phyloP scores from a whole-genome alignment of 2,113 vertebrate species.

The Toxostoma redivivum region DNA sequence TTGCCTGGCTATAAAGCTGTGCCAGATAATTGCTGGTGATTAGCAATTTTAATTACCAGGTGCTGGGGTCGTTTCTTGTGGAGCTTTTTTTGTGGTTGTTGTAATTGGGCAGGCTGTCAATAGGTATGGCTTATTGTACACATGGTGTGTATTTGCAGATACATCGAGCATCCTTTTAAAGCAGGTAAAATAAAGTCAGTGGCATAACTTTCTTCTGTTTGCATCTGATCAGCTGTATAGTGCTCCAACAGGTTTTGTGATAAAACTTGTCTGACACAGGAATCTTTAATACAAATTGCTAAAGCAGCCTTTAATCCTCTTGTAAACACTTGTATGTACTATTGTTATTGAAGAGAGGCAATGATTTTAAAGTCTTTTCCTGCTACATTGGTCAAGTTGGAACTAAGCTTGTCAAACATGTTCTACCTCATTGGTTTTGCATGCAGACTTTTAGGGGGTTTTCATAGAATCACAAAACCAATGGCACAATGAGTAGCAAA shows the following conservation, averaged over 20 bases:
- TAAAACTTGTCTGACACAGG: background rate
- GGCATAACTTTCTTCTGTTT: conserved; percentile 4
- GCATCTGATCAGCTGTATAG: background rate
- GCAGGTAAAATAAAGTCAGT: conserved; percentile 55
- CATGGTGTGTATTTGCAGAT: conserved; percentile 49
- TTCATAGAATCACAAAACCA: conserved; percentile 63
- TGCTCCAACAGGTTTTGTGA: conserved; percentile 28
- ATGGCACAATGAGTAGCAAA: conserved; percentile 39
- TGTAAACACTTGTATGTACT: conserved; percentile 49
- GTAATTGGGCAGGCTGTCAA: conserved; percentile 72
- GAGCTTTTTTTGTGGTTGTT: conserved; percentile 29
- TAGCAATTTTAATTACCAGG: conserved; percentile 93
- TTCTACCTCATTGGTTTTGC: conserved; percentile 55
- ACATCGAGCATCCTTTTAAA: conserved; percentile 50
- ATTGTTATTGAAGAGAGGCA: conserved; percentile 38
- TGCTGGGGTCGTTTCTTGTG: conserved; percentile 72
- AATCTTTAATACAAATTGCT: background rate
- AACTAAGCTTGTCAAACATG: conserved; percentile 58
- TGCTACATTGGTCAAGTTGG: conserved; percentile 31
- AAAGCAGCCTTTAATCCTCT: conserved; percentile 51
- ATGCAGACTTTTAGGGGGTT: conserved; percentile 42
- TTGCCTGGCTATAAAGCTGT: conserved; percentile 72
- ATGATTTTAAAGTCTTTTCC: conserved; percentile 39
- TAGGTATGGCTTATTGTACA: conserved; percentile 42
- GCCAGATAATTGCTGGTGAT: conserved; percentile 86